phyloP scores from a whole-genome alignment of 2,797 vertebrate species.

The Tauraco hartlaubi region DNA sequence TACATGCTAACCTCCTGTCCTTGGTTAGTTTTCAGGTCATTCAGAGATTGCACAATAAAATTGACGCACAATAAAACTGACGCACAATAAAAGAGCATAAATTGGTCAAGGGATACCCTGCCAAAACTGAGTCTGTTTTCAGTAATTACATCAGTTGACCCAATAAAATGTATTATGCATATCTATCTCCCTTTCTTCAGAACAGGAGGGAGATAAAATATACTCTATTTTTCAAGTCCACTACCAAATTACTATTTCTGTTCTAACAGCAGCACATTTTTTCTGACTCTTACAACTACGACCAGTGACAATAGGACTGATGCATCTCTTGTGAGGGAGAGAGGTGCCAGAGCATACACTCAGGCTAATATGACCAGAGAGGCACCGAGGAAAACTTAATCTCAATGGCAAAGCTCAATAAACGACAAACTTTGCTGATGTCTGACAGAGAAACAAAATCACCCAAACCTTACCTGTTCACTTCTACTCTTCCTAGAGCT shows the following conservation, averaged over 20 bases:
- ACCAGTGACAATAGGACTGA: background rate
- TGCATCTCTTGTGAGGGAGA: background rate
- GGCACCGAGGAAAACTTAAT: background rate
- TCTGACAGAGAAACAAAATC: background rate
- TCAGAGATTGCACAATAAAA: background rate
- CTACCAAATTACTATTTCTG: background rate
- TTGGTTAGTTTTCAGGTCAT: background rate
- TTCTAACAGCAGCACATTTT: background rate
- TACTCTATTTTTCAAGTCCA: background rate
- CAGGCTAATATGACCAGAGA: background rate
- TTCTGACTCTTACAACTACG: background rate
- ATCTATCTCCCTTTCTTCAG: background rate
- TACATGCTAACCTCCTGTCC: background rate
- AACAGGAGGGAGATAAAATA: background rate
- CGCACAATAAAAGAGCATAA: background rate
- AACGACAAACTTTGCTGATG: background rate
- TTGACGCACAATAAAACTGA: background rate
- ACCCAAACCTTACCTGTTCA: background rate
- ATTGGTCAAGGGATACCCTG: background rate
- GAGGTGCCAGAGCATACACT: background rate
- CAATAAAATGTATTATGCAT: background rate
- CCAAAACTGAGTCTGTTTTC: background rate
- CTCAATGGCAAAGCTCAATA: background rate
- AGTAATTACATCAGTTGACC: background rate
- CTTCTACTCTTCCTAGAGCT: background rate